These are phyloP conservation scores for Nycticebus coucang DNA, from an alignment of 2,113 vertebrate genomes.

Conservation along the genomic window DNA sequence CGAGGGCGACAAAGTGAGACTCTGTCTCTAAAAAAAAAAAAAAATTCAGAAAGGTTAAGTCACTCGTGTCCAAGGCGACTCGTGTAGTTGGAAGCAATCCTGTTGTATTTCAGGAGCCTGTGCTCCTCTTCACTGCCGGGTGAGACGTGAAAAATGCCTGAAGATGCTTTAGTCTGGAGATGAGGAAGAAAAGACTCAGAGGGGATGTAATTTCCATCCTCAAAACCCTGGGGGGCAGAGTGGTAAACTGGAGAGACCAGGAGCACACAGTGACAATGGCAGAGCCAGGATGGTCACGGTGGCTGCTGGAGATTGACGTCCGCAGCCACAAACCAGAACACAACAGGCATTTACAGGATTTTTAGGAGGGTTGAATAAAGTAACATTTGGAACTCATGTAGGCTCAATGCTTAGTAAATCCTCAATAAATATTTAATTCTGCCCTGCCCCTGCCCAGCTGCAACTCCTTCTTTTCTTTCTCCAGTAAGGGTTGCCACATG, in stretches of 20 bases:
- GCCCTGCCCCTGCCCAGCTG: neutral
- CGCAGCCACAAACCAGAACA: neutral
- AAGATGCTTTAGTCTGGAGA: neutral
- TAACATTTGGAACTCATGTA: constrained; percentile 40
- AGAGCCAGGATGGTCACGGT: neutral
- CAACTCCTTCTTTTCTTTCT: neutral
- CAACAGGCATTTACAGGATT: neutral
- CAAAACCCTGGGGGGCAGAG: neutral
- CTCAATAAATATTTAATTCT: constrained; percentile 25
- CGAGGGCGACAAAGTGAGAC: too few species aligned
- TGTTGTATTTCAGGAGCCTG: neutral
- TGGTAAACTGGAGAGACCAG: neutral
- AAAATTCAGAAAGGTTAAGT: neutral
- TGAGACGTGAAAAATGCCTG: neutral
- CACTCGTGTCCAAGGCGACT: neutral
- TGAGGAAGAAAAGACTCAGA: neutral
- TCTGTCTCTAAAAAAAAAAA: too few species aligned
- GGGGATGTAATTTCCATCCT: neutral
- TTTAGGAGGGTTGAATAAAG: neutral
- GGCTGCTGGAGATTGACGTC: constrained; percentile 10
- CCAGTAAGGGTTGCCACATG: neutral
- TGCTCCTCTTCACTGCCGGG: neutral
- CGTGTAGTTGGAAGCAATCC: neutral
- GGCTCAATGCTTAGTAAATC: constrained; percentile 13
- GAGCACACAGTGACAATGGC: neutral